Evolutionary conservation across 1,140 invertebrate species (phyloP), one percentile per base, ranked within the genome.

Genomic region (Aphidius ervi): DNA sequence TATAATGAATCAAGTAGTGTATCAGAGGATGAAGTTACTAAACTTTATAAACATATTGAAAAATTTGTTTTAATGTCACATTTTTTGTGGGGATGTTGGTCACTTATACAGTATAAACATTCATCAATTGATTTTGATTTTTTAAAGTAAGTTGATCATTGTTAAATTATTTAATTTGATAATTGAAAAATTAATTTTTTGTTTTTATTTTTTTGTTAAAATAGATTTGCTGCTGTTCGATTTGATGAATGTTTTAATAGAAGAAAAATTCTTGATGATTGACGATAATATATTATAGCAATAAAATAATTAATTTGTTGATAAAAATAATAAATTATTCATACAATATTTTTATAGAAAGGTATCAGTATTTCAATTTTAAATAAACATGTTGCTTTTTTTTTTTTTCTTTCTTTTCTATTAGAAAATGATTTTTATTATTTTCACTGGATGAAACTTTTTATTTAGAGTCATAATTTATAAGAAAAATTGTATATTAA

Each of bases 81-180:
- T 79, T 87, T 97, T 62, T 87, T 96, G 65, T 99, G 97, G 97
- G 90, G 88, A 6, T 78, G 94, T 49, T 99, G 97, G 97, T 87
- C 89, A 5, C 80, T 98, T 2, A 88, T 97, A 50, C 96, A 98
- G 79, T 89, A 90, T 8, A 86, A 93, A 74, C 84, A 93, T 81
- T 98, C 96, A 0, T 84, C 81, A 52, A 95, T 99, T 70, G 88
- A 97, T 71, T 99, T 98, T 78, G 94, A 98, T 81, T 99, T 93
- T 83, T 81, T 94, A 59, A 83, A 84, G 92, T 98, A 84, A 82
- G 85, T 84, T 64, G 50, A 39, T 48, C 20, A 63, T 62, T 55
- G 52, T 20, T 31, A 43, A 63, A 55, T 43, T 5, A n/a, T 55
- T 56, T 42, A 42, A 45, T 3, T 31, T 16, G 56, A 56, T 41